phyloP scores from a whole-genome alignment of 2,113 vertebrate species.

The Corythoichthys haematopterus region DNA sequence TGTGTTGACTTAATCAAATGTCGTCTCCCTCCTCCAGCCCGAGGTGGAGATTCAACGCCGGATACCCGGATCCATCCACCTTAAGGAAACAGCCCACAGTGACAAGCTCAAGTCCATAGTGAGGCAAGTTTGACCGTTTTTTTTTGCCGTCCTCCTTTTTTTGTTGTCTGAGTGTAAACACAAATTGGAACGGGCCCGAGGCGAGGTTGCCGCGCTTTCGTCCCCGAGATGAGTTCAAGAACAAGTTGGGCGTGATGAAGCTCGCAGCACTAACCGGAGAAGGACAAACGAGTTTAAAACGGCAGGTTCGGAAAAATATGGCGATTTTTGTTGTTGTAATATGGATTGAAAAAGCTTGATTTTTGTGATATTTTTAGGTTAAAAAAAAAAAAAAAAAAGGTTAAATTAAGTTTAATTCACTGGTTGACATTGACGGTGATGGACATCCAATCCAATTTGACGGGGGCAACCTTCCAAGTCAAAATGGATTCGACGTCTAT shows the following conservation, averaged over 20 bases:
- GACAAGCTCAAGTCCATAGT: slow-evolving; percentile 9
- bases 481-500: no score
- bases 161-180: slow-evolving; percentile 1
- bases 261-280: neutral
- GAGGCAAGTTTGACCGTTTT: slow-evolving; percentile 2
- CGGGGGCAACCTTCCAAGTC: no score
- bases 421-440: no score
- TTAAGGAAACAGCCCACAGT: slow-evolving; percentile 47
- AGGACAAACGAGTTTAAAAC: neutral
- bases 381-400: no score
- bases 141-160: neutral
- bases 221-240: neutral
- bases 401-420: no score
- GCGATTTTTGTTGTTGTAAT: no score
- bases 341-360: no score
- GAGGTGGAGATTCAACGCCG: slow-evolving; percentile 46
- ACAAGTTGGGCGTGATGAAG: neutral
- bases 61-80: slow-evolving; percentile 36
- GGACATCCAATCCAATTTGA: no score
- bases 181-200: neutral
- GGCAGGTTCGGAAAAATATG: no score
- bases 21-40: slow-evolving; percentile 43
- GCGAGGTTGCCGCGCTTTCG: neutral
- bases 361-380: no score
- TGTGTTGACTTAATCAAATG: slow-evolving; percentile 59